Evolutionary conservation across 2,797 vertebrate genomes (phyloP).

Genomic region (Hozukius guyotensis): DNA sequence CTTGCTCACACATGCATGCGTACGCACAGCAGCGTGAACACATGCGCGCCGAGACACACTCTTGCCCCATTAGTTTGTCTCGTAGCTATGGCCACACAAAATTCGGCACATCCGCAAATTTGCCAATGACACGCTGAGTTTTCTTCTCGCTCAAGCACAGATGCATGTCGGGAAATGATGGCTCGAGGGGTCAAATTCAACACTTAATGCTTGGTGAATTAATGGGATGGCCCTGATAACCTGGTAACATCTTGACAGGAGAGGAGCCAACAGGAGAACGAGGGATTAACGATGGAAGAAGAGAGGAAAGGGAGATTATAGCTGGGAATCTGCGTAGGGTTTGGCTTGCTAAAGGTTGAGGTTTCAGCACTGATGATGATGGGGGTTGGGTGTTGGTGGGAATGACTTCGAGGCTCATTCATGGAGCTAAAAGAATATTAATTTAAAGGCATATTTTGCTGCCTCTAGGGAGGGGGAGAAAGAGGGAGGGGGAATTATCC

Average conservation of each 20-base stretch:
- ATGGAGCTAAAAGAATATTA: slow-evolving; percentile 36
- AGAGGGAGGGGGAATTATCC: background rate
- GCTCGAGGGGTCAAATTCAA: slow-evolving; percentile 10
- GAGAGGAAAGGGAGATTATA: slow-evolving; percentile 21
- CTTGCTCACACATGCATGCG: slow-evolving; percentile 57
- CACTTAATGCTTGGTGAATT: slow-evolving; percentile 38
- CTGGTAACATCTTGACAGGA: slow-evolving; percentile 44
- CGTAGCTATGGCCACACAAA: slow-evolving; percentile 10
- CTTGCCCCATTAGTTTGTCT: slow-evolving; percentile 2
- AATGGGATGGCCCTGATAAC: slow-evolving; percentile 70
- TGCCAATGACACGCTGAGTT: background rate
- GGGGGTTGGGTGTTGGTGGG: slow-evolving; percentile 40
- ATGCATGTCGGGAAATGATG: background rate
- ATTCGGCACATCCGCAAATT: slow-evolving; percentile 8
- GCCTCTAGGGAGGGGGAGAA: background rate
- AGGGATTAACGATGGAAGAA: slow-evolving; percentile 33
- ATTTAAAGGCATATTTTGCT: slow-evolving; percentile 51
- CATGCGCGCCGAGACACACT: background rate
- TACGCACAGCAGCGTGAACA: slow-evolving; percentile 31
- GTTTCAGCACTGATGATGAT: slow-evolving; percentile 7
- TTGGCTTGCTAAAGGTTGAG: slow-evolving; percentile 11
- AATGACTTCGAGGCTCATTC: slow-evolving; percentile 26
- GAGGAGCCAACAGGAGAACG: background rate
- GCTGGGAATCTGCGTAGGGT: slow-evolving; percentile 1
- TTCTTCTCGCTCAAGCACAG: background rate